Base-by-base conservation (phyloP, 2,113 vertebrate genomes). In the Rhinoderma darwinii region DNA sequence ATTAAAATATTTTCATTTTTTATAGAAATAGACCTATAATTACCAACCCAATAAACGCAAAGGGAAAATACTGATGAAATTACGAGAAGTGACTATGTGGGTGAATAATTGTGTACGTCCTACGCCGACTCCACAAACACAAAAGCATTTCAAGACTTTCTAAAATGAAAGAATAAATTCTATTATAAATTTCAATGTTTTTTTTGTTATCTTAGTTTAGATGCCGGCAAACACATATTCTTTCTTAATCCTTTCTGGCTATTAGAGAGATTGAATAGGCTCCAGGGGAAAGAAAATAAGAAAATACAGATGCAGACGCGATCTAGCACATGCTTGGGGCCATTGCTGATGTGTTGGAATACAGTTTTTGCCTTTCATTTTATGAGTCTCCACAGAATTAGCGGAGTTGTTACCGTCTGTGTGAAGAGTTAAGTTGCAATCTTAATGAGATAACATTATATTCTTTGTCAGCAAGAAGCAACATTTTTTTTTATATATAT, bases 241-340 rank as follows among this genome's bases (percentile, higher is more conserved):
- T 85, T 85, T 63, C 84, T 85, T 85, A 85, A 85, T 85, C 84
- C 84, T 85, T 75, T 85, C 30, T 77, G 41, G 56, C 72, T 85
- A 85, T 85, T 85, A 76, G 74, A 77, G 35, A 61, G 73, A 76
- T 85, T 85, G 73, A 76, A 85, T 63, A 50, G 73, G 70, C 84
- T 85, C 84, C 73, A 66, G 84, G 84, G 82, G 41, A 77, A 85
- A 59, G 54, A 75, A 77, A 77, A 77, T 43, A 85, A 85, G 72
- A 77, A 73, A 77, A 32, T 85, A 85, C 72, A 77, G 84, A 68
- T 83, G 73, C 73, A 76, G 43, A 63, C 72, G 35, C 68, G 41
- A 59, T 84, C 35, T 61, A 84, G 39, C 73, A 85, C 84, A 85
- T 77, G 72, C 84, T 85, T 85, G 56, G 84, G 84, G 54, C 47